phyloP scores from a whole-genome alignment of 2,797 vertebrate genomes.

The Gallinago nigripennis region DNA sequence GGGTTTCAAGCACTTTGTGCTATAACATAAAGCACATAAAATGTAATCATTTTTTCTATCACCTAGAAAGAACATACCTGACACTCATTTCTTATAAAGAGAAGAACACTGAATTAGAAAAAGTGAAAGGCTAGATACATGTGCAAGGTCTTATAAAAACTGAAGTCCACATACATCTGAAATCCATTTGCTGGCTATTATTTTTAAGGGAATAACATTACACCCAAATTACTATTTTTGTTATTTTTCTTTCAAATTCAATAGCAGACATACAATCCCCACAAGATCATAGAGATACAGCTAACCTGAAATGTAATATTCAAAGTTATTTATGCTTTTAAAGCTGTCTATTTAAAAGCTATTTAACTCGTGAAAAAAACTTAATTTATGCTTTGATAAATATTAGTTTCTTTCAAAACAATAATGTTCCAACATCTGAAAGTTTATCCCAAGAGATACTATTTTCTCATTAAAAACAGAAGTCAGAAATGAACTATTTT shows the following conservation, averaged over 20 bases:
- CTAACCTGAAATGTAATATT: neutral
- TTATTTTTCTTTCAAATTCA: neutral
- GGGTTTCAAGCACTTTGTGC: neutral
- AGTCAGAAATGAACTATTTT: neutral
- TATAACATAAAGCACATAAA: neutral
- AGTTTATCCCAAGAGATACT: neutral
- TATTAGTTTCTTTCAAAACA: constrained; percentile 7
- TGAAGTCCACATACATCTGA: neutral
- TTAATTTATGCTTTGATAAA: neutral
- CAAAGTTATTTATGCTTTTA: neutral
- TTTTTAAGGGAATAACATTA: neutral
- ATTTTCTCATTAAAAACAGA: constrained; percentile 14
- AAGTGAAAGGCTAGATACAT: neutral
- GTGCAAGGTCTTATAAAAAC: neutral
- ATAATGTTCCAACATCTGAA: neutral
- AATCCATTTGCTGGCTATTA: neutral
- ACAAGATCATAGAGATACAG: neutral
- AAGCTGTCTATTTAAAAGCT: neutral
- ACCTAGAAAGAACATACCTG: neutral
- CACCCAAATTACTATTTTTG: neutral
- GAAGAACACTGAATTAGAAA: neutral
- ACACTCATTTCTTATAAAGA: neutral
- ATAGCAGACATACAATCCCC: neutral
- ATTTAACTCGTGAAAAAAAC: neutral
- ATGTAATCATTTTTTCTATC: neutral